Base-by-base conservation (phyloP, 1,140 invertebrate genomes). In the Drosophila triauraria region DNA sequence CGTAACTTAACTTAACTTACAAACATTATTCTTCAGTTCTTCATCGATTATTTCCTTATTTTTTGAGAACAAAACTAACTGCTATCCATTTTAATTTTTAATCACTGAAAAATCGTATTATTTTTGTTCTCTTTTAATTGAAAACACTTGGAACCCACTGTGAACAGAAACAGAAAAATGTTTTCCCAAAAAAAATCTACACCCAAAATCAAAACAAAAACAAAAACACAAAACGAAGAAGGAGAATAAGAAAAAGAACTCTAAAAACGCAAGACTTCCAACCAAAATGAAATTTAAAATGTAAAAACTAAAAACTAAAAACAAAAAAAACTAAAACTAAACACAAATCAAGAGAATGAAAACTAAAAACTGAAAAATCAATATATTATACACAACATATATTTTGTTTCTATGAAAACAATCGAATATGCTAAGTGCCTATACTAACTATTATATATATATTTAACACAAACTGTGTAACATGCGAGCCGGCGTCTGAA, bases 341-440 rank as follows among this genome's bases (percentile, higher is more conserved):
- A 54, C 51, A 38, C 51, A 54, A 54, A 54, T 53, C 51, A 54
- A 59, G 59, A 59, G 47, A 38, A 76, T 47, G 56, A 54, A 77
- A 77, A 61, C 54, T 58, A 75, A 68, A 57, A 72, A 57, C 57
- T 72, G 53, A 71, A 60, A 70, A 62, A 72, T 42, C 74, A 70
- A 70, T 70, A 75, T 59, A 80, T 68, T 65, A 71, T 75, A 79
- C 63, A 79, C 70, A 77, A 79, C 70, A 83, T 78, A 78, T 87
- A 80, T 71, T 88, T 87, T 88, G 83, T 88, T 87, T 88, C 83
- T 87, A 87, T 88, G 80, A 88, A 87, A 87, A 87, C 83, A 88
- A 87, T 87, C 84, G 84, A 87, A 87, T 87, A 87, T 80, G 84
- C 84, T 87, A 87, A 87, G 84, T 87, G 84, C 84, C 84, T 87